These are phyloP conservation scores for Hyperoodon ampullatus DNA, from an alignment of 2,113 vertebrate genomes.

Conservation along the genomic window DNA sequence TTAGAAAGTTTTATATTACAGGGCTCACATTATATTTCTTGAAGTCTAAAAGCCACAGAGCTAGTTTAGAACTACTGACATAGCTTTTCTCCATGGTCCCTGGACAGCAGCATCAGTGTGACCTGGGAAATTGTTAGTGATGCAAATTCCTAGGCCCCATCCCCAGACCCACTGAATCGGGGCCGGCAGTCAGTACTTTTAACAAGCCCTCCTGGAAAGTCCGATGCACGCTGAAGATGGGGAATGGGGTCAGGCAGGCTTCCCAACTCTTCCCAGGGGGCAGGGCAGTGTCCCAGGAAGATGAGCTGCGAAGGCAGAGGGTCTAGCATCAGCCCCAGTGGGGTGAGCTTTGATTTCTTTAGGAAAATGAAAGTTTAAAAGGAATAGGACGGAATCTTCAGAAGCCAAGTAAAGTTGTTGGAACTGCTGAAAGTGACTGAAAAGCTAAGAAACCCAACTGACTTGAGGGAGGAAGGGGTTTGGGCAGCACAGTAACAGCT, in stretches of 20 bases:
- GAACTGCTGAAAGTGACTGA: no score
- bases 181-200: not conserved
- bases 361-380: not conserved
- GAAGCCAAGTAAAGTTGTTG: not conserved
- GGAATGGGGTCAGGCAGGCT: not conserved
- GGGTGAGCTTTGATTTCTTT: not conserved
- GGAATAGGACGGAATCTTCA: not conserved
- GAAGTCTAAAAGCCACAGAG: not conserved
- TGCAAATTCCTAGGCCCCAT: not conserved
- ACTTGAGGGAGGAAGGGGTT: no score
- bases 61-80: accelerated
- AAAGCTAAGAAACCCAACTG: not conserved
- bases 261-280: not conserved
- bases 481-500: no score
- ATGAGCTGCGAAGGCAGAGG: no score
- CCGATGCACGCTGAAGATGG: not conserved
- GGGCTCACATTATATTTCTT: not conserved
- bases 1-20: not conserved
- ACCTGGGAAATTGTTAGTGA: not conserved
- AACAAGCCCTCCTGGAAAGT: no score
- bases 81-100: not conserved
- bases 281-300: not conserved
- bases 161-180: not conserved
- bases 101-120: not conserved
- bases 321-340: not conserved